These are phyloP conservation scores for Epinephelus lanceolatus DNA, from an alignment of 2,113 vertebrate species.

Conservation along the genomic window DNA sequence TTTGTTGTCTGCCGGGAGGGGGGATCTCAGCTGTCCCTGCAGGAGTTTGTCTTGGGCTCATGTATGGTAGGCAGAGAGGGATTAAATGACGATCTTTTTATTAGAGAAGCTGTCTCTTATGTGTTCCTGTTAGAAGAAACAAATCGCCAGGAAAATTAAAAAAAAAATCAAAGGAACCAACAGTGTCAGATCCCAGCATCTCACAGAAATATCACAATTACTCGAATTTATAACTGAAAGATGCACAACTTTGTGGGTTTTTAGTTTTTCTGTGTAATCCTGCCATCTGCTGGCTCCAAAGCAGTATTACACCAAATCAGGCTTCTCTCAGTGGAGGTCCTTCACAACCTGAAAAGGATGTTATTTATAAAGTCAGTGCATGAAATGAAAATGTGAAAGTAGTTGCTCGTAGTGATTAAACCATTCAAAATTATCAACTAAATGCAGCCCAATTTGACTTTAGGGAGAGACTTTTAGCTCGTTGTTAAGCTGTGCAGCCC, in stretches of 20 bases:
- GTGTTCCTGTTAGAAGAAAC: slow-evolving; percentile 22
- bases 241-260: background rate
- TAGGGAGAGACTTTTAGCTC: background rate
- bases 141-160: background rate
- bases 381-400: background rate
- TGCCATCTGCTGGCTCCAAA: slow-evolving; percentile 61
- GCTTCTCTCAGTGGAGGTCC: background rate
- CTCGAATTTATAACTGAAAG: background rate
- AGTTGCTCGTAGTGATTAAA: background rate
- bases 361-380: background rate
- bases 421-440: background rate
- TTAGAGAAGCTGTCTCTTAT: slow-evolving; percentile 25
- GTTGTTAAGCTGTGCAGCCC: background rate
- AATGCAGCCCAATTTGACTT: background rate
- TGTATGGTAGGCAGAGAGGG: background rate
- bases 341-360: background rate
- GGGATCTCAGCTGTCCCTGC: slow-evolving; percentile 21
- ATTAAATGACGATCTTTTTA: slow-evolving; percentile 46
- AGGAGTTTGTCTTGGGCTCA: slow-evolving; percentile 46
- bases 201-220: background rate
- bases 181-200: background rate
- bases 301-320: slow-evolving; percentile 17
- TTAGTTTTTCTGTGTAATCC: background rate
- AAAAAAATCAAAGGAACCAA: slow-evolving; percentile 8
- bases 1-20: slow-evolving; percentile 60